phyloP scores from a whole-genome alignment of 2,797 vertebrate species.

The Ctenopoma multispine region DNA sequence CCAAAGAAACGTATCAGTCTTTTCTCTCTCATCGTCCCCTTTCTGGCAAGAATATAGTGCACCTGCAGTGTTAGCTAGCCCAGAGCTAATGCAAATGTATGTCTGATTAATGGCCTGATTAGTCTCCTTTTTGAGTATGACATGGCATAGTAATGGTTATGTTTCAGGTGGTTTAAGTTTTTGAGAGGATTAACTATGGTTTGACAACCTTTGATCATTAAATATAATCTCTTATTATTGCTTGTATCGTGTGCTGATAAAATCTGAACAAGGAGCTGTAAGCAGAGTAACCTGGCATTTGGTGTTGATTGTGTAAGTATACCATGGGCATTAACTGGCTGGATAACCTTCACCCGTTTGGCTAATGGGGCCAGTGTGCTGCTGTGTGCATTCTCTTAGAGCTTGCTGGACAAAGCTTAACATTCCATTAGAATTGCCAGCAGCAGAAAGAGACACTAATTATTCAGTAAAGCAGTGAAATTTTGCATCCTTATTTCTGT shows the following conservation, averaged over 20 bases:
- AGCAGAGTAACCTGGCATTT: constrained; percentile 33
- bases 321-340: constrained; percentile 43
- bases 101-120: constrained; percentile 70
- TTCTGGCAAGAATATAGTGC: constrained; percentile 73
- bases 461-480: constrained; percentile 29
- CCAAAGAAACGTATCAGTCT: constrained; percentile 66
- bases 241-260: constrained; percentile 45
- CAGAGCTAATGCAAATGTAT: constrained; percentile 70
- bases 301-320: constrained; percentile 72
- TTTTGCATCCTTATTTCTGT: neutral
- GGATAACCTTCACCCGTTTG: constrained; percentile 71
- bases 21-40: constrained; percentile 54
- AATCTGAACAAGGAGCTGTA: constrained; percentile 56
- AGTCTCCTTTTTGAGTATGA: constrained; percentile 58
- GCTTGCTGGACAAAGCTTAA: constrained; percentile 48
- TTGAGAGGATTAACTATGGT: constrained; percentile 50
- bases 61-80: constrained; percentile 74
- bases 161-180: constrained; percentile 46
- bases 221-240: constrained; percentile 31
- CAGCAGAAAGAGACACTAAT: constrained; percentile 27
- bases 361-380: constrained; percentile 16
- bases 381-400: constrained; percentile 36
- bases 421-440: constrained; percentile 45
- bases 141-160: constrained; percentile 68
- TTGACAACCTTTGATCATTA: constrained; percentile 38